Conservation (phyloP, 2,888 invertebrate species). For the Tenthredo mesomela region DNA sequence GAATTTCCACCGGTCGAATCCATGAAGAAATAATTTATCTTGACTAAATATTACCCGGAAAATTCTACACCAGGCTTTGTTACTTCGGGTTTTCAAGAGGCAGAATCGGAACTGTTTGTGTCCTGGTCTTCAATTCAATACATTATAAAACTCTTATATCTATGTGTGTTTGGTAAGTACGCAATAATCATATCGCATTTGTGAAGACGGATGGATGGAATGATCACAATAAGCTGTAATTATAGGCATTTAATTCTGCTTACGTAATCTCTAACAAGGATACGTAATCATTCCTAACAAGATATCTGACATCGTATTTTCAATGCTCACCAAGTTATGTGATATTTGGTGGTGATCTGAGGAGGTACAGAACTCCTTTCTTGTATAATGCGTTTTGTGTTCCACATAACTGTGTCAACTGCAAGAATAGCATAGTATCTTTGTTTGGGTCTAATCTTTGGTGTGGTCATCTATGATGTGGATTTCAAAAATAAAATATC, state of each 20-base stretch:
- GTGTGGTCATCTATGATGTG: neutral
- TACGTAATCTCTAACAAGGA: neutral
- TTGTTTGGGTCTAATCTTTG: neutral
- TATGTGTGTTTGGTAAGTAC: neutral
- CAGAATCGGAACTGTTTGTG: neutral
- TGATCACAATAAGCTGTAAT: neutral
- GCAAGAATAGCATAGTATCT: neutral
- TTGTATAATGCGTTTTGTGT: neutral
- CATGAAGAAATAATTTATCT: neutral
- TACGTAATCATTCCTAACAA: neutral
- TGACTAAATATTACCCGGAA: neutral
- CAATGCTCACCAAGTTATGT: neutral
- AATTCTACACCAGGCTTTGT: neutral
- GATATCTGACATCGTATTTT: neutral
- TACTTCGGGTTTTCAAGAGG: neutral
- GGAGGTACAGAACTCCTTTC: neutral
- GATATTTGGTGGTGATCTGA: neutral
- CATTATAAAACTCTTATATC: neutral
- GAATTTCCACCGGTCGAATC: neutral
- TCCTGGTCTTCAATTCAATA: neutral
- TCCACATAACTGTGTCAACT: neutral
- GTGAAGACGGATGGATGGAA: neutral
- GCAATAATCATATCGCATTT: constrained; percentile 9
- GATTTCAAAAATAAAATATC: neutral
- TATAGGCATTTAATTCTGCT: neutral